Evolutionary conservation across 2,888 invertebrate genomes (phyloP), one percentile per base, ranked within the genome.

Genomic region (Morpho deidamia): DNA sequence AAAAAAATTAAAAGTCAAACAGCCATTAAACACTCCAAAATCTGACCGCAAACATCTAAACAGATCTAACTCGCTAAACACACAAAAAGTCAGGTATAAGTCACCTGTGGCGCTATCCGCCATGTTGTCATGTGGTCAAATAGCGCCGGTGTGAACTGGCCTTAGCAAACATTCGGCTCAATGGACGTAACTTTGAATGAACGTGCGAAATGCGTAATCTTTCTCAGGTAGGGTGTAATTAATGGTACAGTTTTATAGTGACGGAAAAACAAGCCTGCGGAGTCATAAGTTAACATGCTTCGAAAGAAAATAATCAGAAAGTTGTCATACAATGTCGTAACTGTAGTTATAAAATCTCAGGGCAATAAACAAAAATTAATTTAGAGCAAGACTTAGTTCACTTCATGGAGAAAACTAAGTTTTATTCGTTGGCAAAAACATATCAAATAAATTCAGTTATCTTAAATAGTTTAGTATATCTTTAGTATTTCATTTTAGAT

Each of bases 41-140:
- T 60, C 56, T 58, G 60, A 65, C 65, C 67, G 63, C 68, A 64
- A 66, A 72, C 68, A 51, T 55, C 51, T 42, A 54, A 54, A 51
- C 54, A 68, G 63, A 76, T 73, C 76, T 74, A 71, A 70, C 69
- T 78, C 66, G 33, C 43, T 44, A 37, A 43, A 39, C 35, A 77
- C 66, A 75, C 61, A 80, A 79, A 71, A 68, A 62, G 61, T 65
- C 81, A 84, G 82, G 82, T 83, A 83, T 65, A 68, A 63, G 62
- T 76, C 82, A 86, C 83, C 84, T 86, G 85, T 83, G 85, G 86
- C 86, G 86, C 86, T 85, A 56, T 53, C 59, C 66, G 70, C 68
- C 71, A 74, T 74, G 67, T 67, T 71, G 61, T 9, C 35, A 3
- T 39, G 11, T 69, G 66, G 62, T 65, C 72, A 80, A 81, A 82